Percentiles rank a stretch among this genome's conserved stretches.
phyloP scores from a whole-genome alignment of 2,797 vertebrate species.

The Arrhamphus sclerolepis region DNA sequence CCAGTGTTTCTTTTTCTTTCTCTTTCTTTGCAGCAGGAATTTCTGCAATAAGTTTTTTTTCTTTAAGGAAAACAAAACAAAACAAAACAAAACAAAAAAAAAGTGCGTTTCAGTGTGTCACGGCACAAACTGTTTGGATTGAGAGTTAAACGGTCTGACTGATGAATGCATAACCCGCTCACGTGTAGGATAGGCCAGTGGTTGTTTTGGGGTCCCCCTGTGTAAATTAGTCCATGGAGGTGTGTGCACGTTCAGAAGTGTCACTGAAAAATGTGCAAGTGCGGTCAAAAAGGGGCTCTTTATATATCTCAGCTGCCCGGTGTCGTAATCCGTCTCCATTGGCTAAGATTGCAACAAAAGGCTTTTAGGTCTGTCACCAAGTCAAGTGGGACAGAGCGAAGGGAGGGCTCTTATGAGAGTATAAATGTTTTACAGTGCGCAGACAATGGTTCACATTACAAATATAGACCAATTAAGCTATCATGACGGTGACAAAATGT shows the following conservation, averaged over 20 bases:
- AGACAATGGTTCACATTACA: slow-evolving; percentile 51
- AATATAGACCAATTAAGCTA: slow-evolving; percentile 53
- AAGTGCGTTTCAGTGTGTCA: slow-evolving; percentile 67
- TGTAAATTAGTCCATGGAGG: slow-evolving; percentile 77
- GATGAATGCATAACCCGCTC: slow-evolving; percentile 65
- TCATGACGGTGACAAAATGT: slow-evolving; percentile 22
- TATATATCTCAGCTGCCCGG: slow-evolving; percentile 94
- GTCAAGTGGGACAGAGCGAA: slow-evolving; percentile 83
- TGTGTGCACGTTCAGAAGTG: slow-evolving; percentile 84
- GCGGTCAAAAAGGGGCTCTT: slow-evolving; percentile 86
- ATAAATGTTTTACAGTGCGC: slow-evolving; percentile 67
- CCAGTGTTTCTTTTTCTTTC: not conserved
- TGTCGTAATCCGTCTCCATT: slow-evolving; percentile 98
- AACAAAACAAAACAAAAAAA: too few relatives aligned
- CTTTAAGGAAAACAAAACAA: slow-evolving; percentile 13
- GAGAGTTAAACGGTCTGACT: slow-evolving; percentile 65
- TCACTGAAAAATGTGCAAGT: slow-evolving; percentile 89
- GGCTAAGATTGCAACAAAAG: slow-evolving; percentile 97
- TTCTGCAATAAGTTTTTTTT: slow-evolving; percentile 48
- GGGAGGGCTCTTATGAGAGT: slow-evolving; percentile 74
- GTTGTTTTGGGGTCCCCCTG: slow-evolving; percentile 78
- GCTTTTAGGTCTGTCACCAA: slow-evolving; percentile 94
- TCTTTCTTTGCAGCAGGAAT: slow-evolving; percentile 39
- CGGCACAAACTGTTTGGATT: slow-evolving; percentile 52
- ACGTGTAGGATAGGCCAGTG: slow-evolving; percentile 51